These are phyloP conservation scores for Priocnemis perturbator DNA, from an alignment of 2,888 invertebrate species.

Conservation along the genomic window DNA sequence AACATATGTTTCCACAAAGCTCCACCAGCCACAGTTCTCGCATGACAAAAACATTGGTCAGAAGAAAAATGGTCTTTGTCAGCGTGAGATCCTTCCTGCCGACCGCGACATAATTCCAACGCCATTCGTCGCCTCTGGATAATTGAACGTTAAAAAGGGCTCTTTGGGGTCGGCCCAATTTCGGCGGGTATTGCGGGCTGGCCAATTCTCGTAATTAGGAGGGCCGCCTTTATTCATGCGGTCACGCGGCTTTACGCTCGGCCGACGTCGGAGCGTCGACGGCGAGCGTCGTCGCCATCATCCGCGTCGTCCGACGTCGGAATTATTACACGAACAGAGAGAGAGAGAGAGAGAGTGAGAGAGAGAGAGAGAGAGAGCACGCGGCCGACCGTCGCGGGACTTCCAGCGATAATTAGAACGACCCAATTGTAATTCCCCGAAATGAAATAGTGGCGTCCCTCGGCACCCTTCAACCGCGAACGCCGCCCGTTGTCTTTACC, in stretches of 20 bases:
- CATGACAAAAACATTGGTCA: too few species aligned
- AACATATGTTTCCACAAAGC: too few species aligned
- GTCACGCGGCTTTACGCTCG: background rate
- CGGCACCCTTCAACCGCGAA: conserved; percentile 15
- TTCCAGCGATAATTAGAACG: conserved; percentile 58
- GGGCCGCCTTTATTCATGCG: background rate
- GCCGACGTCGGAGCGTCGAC: conserved; percentile 20
- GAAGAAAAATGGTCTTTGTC: too few species aligned
- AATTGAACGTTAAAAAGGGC: too few species aligned
- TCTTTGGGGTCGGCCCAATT: too few species aligned
- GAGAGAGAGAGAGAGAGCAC: conserved; percentile 19
- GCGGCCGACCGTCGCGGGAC: conserved; percentile 31
- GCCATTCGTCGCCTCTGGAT: too few species aligned
- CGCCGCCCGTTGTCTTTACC: conserved; percentile 3
- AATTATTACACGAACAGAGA: conserved; percentile 38
- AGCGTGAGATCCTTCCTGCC: too few species aligned
- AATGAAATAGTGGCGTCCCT: conserved; percentile 46
- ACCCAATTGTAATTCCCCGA: conserved; percentile 52
- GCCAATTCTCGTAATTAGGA: conserved; percentile 3
- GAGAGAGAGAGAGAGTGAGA: conserved; percentile 31
- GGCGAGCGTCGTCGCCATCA: conserved; percentile 3
- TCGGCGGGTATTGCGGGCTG: background rate
- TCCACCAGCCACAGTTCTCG: too few species aligned
- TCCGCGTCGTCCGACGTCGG: conserved; percentile 16
- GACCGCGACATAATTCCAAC: too few species aligned